Evolutionary conservation across 2,113 vertebrate species (phyloP).

Genomic region (Thalassarche chlororhynchos): DNA sequence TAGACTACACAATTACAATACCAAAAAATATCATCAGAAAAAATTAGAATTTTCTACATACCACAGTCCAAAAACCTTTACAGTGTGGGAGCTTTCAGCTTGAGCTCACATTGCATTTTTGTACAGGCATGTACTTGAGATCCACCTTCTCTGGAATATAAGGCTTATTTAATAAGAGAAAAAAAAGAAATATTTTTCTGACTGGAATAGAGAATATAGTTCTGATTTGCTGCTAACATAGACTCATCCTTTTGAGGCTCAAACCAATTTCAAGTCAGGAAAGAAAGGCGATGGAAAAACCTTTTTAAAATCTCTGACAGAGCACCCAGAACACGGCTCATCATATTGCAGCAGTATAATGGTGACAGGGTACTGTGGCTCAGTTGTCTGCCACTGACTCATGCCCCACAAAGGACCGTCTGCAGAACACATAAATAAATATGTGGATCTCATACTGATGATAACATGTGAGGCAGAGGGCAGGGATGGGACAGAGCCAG

Average conservation of each 20-base stretch:
- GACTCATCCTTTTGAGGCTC: not conserved
- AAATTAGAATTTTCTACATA: conserved; percentile 15
- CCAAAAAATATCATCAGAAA: not conserved
- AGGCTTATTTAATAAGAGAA: not conserved
- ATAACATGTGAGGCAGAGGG: not conserved
- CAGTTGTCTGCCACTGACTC: not conserved
- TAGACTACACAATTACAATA: not conserved
- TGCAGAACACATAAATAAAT: not conserved
- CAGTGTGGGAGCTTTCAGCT: not conserved
- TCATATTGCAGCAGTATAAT: not conserved
- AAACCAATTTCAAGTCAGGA: not conserved
- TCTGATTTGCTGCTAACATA: not conserved
- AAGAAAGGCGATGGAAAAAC: not conserved
- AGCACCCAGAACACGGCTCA: not conserved
- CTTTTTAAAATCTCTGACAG: not conserved
- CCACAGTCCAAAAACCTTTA: not conserved
- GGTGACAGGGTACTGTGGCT: not conserved
- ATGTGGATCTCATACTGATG: not conserved
- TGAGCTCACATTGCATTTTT: not conserved
- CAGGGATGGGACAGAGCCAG: not conserved
- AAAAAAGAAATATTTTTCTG: not conserved
- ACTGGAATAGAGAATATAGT: not conserved
- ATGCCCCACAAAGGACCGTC: not conserved
- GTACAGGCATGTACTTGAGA: not conserved
- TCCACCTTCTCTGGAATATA: not conserved